Evolutionary conservation across 2,113 vertebrate genomes (phyloP).

Genomic region (Oophaga pumilio): DNA sequence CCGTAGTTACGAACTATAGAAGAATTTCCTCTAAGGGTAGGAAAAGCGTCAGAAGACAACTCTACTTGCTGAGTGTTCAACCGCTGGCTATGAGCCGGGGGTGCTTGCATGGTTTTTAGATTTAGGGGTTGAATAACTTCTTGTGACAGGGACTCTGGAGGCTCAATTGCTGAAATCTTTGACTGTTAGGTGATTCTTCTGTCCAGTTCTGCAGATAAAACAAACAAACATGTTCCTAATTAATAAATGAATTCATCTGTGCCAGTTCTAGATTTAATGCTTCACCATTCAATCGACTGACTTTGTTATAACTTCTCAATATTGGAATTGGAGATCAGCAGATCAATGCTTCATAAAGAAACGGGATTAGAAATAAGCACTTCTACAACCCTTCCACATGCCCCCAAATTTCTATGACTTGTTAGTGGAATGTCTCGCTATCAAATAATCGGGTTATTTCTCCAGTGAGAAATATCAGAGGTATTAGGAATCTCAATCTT

Average conservation of each 20-base stretch:
- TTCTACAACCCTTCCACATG: not conserved
- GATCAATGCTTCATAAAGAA: not conserved
- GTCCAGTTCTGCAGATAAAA: constrained; percentile 61
- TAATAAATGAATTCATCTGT: too few species aligned
- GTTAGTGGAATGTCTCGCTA: not conserved
- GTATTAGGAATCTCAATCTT: too few species aligned
- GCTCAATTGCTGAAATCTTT: constrained; percentile 66
- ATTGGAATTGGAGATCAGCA: not conserved
- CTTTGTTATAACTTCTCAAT: too few species aligned
- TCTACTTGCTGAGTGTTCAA: not conserved
- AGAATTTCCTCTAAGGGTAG: too few species aligned
- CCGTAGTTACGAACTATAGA: not conserved
- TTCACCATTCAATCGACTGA: too few species aligned
- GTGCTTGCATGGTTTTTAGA: not conserved
- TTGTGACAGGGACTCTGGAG: constrained; percentile 61
- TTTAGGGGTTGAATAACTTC: constrained; percentile 68
- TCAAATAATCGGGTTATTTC: not conserved
- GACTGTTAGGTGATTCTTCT: constrained; percentile 68
- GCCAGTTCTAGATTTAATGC: too few species aligned
- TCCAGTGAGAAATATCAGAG: too few species aligned
- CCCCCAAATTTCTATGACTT: not conserved
- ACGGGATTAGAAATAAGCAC: too few species aligned
- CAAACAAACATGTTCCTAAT: not conserved
- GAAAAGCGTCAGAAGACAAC: too few species aligned
- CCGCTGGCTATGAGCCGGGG: not conserved